phyloP scores from a whole-genome alignment of 2,888 invertebrate species.

The Microctonus hyperodae region DNA sequence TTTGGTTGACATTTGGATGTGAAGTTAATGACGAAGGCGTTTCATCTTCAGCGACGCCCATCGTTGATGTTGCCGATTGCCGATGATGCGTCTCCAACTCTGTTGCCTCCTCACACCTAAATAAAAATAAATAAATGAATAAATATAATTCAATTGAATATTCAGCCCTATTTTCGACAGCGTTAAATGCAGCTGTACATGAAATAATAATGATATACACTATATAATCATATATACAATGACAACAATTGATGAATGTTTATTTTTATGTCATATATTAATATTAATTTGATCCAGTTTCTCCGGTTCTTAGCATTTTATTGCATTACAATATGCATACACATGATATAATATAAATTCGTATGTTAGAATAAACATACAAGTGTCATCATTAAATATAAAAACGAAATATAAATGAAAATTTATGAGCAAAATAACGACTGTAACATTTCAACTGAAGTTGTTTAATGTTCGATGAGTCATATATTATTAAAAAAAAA shows the following conservation, averaged over 20 bases:
- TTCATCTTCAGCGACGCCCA: conserved; percentile 61
- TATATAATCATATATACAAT: not conserved
- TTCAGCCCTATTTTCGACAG: not conserved
- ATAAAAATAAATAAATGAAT: too few relatives aligned
- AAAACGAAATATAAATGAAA: conserved; percentile 3
- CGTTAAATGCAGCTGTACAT: not conserved
- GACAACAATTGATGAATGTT: too few relatives aligned
- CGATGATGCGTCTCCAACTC: conserved; percentile 59
- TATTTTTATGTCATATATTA: not conserved
- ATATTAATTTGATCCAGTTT: conserved; percentile 2
- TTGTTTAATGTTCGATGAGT: not conserved
- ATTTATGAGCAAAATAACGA: not conserved
- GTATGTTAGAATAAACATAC: not conserved
- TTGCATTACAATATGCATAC: too few relatives aligned
- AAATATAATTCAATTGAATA: not conserved
- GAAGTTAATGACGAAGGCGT: conserved; percentile 58
- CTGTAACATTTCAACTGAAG: not conserved
- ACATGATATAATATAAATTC: too few relatives aligned
- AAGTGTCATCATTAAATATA: not conserved
- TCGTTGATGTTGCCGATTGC: conserved; percentile 57
- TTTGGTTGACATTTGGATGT: conserved; percentile 55
- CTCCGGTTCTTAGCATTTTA: not conserved
- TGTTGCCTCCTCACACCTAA: conserved; percentile 60
- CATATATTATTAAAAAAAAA: conserved; percentile 13
- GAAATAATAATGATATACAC: not conserved